These are phyloP conservation scores for Apodemia duryi DNA, from an alignment of 2,888 invertebrate genomes.

Conservation along the genomic window DNA sequence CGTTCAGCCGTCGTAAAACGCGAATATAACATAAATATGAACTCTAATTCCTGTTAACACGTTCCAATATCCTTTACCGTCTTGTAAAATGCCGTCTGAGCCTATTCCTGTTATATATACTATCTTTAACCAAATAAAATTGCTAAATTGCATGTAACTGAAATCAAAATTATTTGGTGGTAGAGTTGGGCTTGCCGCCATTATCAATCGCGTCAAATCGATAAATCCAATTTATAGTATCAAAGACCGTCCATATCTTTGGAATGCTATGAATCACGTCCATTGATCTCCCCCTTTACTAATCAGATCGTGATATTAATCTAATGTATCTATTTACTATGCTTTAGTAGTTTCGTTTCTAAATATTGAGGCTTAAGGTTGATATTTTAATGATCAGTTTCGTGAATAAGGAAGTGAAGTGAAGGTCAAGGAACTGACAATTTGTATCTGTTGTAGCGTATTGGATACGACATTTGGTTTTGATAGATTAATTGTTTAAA, in stretches of 20 bases:
- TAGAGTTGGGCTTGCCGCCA: not conserved
- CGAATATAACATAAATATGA: too few relatives aligned
- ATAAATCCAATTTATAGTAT: not conserved
- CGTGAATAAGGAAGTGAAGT: too few relatives aligned
- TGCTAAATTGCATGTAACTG: too few relatives aligned
- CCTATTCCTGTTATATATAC: too few relatives aligned
- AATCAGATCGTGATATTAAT: slow-evolving; percentile 11
- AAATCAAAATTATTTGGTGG: not conserved
- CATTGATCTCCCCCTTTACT: slow-evolving; percentile 10
- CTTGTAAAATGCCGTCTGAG: too few relatives aligned
- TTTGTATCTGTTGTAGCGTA: slow-evolving; percentile 3
- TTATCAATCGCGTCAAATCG: not conserved
- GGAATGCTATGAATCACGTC: slow-evolving; percentile 9
- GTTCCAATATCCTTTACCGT: too few relatives aligned
- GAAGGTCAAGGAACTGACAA: slow-evolving; percentile 7
- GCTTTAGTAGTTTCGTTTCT: not conserved
- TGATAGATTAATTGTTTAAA: slow-evolving; percentile 10
- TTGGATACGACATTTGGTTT: slow-evolving; percentile 2
- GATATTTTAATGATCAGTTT: not conserved
- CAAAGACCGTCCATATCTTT: not conserved
- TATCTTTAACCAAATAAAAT: too few relatives aligned
- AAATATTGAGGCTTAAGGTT: not conserved
- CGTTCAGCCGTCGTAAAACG: too few relatives aligned
- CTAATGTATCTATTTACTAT: slow-evolving; percentile 10
- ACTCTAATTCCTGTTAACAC: too few relatives aligned